These are phyloP conservation scores for Limnephilus marmoratus DNA, from an alignment of 2,888 invertebrate species.

Conservation along the genomic window DNA sequence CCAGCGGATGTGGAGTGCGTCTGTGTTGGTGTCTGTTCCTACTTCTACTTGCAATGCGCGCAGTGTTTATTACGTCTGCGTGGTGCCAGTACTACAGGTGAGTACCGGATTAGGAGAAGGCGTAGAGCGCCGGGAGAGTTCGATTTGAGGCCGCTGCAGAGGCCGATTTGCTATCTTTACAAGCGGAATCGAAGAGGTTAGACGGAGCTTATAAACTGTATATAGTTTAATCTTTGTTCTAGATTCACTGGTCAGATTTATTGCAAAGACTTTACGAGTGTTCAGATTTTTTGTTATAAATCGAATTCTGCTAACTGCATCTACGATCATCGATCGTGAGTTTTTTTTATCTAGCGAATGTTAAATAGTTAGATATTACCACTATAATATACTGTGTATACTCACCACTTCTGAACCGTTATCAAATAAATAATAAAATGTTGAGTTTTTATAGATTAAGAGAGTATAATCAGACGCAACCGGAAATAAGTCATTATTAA, in stretches of 20 bases:
- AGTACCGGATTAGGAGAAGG: not conserved
- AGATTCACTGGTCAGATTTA: not conserved
- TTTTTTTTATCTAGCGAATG: not conserved
- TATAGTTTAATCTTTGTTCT: not conserved
- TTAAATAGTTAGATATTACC: not conserved
- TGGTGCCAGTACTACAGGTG: not conserved
- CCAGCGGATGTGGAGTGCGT: conserved; percentile 40
- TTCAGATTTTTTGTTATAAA: not conserved
- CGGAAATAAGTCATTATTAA: too few species aligned
- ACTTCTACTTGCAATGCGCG: not conserved
- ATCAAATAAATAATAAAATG: too few species aligned
- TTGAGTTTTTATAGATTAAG: too few species aligned
- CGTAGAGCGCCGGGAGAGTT: not conserved
- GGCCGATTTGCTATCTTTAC: not conserved
- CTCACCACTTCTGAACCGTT: too few species aligned
- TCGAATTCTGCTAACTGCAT: not conserved
- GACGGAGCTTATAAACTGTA: not conserved
- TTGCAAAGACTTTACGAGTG: not conserved
- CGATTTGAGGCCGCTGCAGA: not conserved
- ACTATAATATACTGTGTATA: too few species aligned
- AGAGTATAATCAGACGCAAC: too few species aligned
- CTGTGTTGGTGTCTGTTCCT: not conserved
- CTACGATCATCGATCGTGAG: not conserved
- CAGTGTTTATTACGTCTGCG: not conserved
- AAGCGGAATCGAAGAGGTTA: not conserved